Evolutionary conservation across 2,113 vertebrate genomes (phyloP).

Genomic region (Taurulus bubalis): DNA sequence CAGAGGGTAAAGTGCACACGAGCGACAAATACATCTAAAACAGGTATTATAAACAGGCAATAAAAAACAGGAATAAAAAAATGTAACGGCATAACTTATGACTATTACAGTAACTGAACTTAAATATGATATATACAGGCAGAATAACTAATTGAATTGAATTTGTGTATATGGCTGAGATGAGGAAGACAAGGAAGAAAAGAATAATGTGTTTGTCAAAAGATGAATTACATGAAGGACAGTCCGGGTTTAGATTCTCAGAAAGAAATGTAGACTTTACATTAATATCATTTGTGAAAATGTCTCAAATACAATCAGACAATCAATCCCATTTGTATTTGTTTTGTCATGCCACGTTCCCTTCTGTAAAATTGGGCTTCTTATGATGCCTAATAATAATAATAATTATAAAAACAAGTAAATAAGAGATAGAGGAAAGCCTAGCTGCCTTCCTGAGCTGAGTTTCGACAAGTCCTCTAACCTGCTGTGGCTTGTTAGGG

Average conservation of each 20-base stretch:
- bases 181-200: not conserved
- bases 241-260: not conserved
- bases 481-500: slow-evolving; percentile 34
- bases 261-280: not conserved
- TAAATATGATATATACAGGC: too few relatives aligned
- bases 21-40: too few relatives aligned
- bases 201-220: not conserved
- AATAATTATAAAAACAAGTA: not conserved
- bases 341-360: not conserved
- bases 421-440: not conserved
- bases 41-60: too few relatives aligned
- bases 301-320: not conserved
- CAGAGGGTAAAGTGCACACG: too few relatives aligned
- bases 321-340: too few relatives aligned
- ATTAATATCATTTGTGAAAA: not conserved
- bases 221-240: not conserved
- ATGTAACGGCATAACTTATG: too few relatives aligned
- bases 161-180: not conserved
- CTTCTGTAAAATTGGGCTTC: not conserved
- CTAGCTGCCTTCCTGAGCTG: slow-evolving; percentile 3
- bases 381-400: not conserved
- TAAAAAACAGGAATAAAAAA: too few relatives aligned
- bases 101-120: too few relatives aligned
- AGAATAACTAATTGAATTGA: too few relatives aligned
- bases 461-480: slow-evolving; percentile 9